Base-by-base conservation (phyloP, 2,797 vertebrate species). In the Artibeus lituratus region DNA sequence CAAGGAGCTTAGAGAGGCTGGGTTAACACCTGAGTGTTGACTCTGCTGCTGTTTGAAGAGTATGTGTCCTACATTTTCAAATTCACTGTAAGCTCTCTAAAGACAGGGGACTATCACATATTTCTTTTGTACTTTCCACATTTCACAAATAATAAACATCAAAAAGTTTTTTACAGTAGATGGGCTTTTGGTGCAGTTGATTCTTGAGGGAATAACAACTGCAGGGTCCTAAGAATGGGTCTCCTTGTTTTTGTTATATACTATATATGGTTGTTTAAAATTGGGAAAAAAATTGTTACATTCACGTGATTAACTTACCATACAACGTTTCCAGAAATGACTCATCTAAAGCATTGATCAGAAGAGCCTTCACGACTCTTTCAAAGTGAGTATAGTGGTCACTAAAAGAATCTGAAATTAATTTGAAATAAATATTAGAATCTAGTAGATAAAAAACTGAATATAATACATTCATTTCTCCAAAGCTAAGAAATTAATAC, bases 331-430 rank as follows among this genome's bases (percentile, higher is more conserved):
- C 94, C 96, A 99, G 97, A 95, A 99, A 99, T 90, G 92, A 98
- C 19, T 93, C 90, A 97, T 99, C 99, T 67, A 99, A 94, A 53
- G 98, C 98, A 96, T 99, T 99, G 97, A 99, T 99, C 55, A 99
- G 98, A 94, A 99, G 98, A 81, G 99, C 99, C 91, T 98, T 99
- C 83, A 99, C 98, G 96, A 99, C 98, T 98, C 98, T 98, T 97
- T 99, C 97, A 97, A 99, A 99, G 93, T 99, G 99, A n/a, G 97
- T 97, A 37, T 96, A 97, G 97, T 97, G 98, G 84, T 98, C 98
- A 92, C 96, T 98, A 53, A 93, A 98, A 87, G 97, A 97, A 78
- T 99, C 99, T 99, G 94, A 78, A 83, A 98, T 92, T 65, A 94
- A 94, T 85, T 76, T 78, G 65, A 91, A 77, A 97, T 76, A 98